Percentiles rank a stretch among this genome's conserved stretches.
These are phyloP conservation scores for Mythimna pallens DNA, from an alignment of 2,888 invertebrate genomes.

Conservation along the genomic window DNA sequence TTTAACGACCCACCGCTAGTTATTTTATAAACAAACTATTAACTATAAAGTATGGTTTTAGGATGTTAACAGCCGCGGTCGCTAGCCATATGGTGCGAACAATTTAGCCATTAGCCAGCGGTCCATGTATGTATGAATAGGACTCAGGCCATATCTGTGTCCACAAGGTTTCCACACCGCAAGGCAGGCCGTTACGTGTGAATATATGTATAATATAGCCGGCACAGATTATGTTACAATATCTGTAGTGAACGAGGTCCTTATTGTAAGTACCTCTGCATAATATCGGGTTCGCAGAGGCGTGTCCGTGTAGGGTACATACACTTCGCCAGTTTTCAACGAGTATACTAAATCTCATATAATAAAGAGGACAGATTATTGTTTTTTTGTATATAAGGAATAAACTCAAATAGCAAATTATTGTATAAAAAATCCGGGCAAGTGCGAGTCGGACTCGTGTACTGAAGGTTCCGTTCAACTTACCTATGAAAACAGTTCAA, in stretches of 20 bases:
- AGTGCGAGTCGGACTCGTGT: no score
- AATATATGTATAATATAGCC: not conserved
- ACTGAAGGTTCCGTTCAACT: no score
- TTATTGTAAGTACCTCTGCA: slow-evolving; percentile 5
- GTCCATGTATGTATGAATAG: slow-evolving; percentile 30
- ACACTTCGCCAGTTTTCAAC: no score
- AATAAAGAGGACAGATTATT: no score
- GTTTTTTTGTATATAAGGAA: no score
- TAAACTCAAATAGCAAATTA: no score
- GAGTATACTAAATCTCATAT: no score
- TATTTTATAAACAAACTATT: not conserved
- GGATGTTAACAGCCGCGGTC: not conserved
- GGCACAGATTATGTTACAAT: slow-evolving; percentile 21
- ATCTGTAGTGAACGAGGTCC: slow-evolving; percentile 5
- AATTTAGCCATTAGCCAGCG: slow-evolving; percentile 25
- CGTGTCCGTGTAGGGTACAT: not conserved
- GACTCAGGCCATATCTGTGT: slow-evolving; percentile 43
- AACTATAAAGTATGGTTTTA: not conserved
- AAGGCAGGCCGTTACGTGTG: slow-evolving; percentile 19
- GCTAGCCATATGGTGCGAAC: slow-evolving; percentile 40
- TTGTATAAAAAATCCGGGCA: no score
- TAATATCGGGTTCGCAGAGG: not conserved
- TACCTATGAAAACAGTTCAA: no score
- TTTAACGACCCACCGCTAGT: not conserved
- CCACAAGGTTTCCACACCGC: slow-evolving; percentile 48